Evolutionary conservation across 1,140 invertebrate genomes (phyloP), one percentile per base, ranked within the genome.

Genomic region (Campoletis sonorensis): DNA sequence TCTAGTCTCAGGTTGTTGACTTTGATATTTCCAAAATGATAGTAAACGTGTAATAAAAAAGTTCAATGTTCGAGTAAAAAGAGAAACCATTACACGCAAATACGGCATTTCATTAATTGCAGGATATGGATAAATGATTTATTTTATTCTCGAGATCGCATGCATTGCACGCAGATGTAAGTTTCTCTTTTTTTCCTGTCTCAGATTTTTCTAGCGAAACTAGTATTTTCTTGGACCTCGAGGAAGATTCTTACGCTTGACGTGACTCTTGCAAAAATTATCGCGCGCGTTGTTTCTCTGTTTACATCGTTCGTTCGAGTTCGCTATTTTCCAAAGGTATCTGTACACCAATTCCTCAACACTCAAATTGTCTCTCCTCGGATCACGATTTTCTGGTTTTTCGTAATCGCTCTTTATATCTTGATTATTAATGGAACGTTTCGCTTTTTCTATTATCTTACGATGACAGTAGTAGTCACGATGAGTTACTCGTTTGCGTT

Each of bases 321-420:
- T 83, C 0, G 86, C 82, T 0, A 85, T 33, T 21, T 83, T 84
- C 13, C 67, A 71, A 26, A 89, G 79, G 67, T 84, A 89, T 49
- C 81, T 45, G 61, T 89, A 89, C 7, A 89, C 88, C 23, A 89
- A 67, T 51, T 88, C 85, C 0, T 85, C 18, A 51, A 68, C 49
- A 33, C 71, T 71, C 37, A 45, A 54, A 4, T 45, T 54, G 1
- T 49, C 16, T 21, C 70, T 76, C 70, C 81, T n/a, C 16, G 73
- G 73, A 61, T 77, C 73, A 13, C 30, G 51, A 21, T 37, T 61
- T 30, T 18, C 5, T 15, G 54, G 3, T 77, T 61, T 37, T 4
- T 58, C 49, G 27, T 70, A 18, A 33, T 70, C 30, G 18, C 30
- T 4, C 30, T 18, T 33, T 0, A 37, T 21, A 30, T 30, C 10